Evolutionary conservation across 2,797 vertebrate species (phyloP).

Genomic region (Semotilus atromaculatus): DNA sequence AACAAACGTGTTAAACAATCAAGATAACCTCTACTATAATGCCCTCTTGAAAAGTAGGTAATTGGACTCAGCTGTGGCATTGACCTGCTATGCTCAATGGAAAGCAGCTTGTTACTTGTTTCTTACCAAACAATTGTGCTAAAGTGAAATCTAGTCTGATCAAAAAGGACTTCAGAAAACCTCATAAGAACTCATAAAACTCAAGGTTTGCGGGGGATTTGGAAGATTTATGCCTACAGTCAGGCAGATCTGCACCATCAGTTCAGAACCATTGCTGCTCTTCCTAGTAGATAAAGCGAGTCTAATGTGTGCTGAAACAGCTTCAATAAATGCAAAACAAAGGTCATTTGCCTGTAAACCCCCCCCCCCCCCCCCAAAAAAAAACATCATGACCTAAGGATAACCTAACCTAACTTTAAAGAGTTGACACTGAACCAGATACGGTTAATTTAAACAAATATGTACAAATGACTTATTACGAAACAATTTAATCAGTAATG

Average conservation of each 20-base stretch:
- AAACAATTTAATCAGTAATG: neutral
- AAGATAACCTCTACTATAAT: constrained; percentile 20
- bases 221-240: constrained; percentile 18
- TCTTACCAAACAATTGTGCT: constrained; percentile 15
- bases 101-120: constrained; percentile 18
- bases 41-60: constrained; percentile 4
- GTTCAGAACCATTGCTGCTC: constrained; percentile 14
- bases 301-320: constrained; percentile 6
- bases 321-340: constrained; percentile 18
- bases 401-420: no score
- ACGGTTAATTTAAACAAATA: no score
- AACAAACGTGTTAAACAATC: constrained; percentile 30
- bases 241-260: constrained; percentile 23
- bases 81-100: constrained; percentile 17
- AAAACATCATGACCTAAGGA: neutral
- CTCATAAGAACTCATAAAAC: constrained; percentile 13
- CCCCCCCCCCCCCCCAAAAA: no score
- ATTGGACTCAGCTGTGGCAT: constrained; percentile 27
- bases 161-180: constrained; percentile 12
- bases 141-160: constrained; percentile 18
- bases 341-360: neutral
- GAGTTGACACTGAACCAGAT: constrained; percentile 2
- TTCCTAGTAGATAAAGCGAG: neutral
- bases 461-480: neutral
- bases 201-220: constrained; percentile 16